Conservation (phyloP, 1,140 invertebrate species). For the Globodera ellingtonae region DNA sequence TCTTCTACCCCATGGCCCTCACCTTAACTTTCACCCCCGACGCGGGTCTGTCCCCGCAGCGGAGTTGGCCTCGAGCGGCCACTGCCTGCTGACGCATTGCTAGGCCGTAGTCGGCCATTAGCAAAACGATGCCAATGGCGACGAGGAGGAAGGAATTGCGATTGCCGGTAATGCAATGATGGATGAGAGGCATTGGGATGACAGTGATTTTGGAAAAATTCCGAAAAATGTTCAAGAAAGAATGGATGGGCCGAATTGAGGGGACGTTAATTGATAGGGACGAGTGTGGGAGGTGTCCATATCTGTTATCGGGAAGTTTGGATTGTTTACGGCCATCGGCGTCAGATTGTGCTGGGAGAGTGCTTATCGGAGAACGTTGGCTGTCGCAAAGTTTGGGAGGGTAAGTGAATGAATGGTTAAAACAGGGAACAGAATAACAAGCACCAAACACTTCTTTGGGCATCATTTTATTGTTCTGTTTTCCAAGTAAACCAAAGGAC, state of each 20-base stretch:
- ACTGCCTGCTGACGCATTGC: conserved; percentile 58
- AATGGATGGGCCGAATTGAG: neutral
- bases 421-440: no score
- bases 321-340: neutral
- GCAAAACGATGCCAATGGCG: neutral
- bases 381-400: no score
- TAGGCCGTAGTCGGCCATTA: neutral
- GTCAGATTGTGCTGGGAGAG: neutral
- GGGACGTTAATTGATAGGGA: neutral
- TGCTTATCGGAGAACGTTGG: no score
- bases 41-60: conserved; percentile 38
- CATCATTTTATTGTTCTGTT: no score
- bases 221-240: neutral
- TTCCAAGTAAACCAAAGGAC: neutral
- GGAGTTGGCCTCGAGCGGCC: conserved; percentile 49
- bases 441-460: no score
- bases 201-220: neutral
- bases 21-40: conserved; percentile 53
- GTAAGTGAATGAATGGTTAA: no score
- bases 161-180: neutral
- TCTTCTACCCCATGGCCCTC: neutral
- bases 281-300: neutral
- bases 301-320: neutral
- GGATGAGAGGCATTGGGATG: neutral
- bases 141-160: neutral